These are phyloP conservation scores for Punctoribates punctum DNA, from an alignment of 2,888 invertebrate genomes.

Conservation along the genomic window DNA sequence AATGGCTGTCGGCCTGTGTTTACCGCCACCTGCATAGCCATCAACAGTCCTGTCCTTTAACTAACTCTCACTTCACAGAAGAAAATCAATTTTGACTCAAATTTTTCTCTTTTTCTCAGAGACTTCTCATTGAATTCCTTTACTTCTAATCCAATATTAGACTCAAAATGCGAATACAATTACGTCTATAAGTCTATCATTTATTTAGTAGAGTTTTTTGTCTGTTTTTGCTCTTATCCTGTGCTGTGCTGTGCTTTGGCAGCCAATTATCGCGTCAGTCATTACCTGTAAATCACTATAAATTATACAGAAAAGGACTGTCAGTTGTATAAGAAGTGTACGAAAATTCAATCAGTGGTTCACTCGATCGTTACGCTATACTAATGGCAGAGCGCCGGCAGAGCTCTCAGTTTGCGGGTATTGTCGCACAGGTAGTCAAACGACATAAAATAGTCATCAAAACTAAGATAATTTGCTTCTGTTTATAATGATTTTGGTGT, in stretches of 20 bases:
- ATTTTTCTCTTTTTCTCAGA: too few species aligned
- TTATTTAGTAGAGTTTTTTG: not conserved
- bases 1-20: not conserved
- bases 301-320: not conserved
- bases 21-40: slow-evolving; percentile 13
- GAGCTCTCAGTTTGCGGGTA: too few species aligned
- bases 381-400: not conserved
- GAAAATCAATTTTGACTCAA: too few species aligned
- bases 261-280: slow-evolving; percentile 13
- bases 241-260: not conserved
- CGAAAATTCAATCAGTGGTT: slow-evolving; percentile 9
- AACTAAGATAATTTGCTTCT: not conserved
- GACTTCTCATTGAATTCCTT: not conserved
- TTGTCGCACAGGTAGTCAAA: slow-evolving; percentile 11
- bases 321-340: not conserved
- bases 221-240: not conserved
- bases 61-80: too few species aligned
- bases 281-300: slow-evolving; percentile 18
- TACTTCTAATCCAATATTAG: slow-evolving; percentile 1
- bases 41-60: not conserved
- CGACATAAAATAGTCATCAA: slow-evolving; percentile 5
- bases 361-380: slow-evolving; percentile 13
- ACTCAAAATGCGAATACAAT: not conserved
- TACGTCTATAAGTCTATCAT: not conserved
- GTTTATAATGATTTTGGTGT: not conserved